Base-by-base conservation (phyloP, 2,113 vertebrate species). In the Mixornis gularis region DNA sequence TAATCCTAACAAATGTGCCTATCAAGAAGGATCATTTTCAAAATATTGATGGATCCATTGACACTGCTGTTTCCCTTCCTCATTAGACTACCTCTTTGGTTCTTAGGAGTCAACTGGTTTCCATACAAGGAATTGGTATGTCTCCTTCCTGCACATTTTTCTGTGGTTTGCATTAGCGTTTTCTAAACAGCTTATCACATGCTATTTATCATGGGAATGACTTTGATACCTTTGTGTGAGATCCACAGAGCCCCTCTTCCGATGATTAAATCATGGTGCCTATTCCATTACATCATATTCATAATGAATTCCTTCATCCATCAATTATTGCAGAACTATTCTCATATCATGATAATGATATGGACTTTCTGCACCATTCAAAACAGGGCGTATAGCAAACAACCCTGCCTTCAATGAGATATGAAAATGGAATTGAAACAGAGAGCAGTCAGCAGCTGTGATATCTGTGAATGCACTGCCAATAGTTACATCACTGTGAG, bases 131-230 rank as follows among this genome's bases (percentile, higher is more conserved):
- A 92, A 77, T 85, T 59, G 49, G 10, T 48, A 30, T 58, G 41
- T 56, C 60, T 93, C 44, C 48, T 18, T 76, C 87, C 77, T 74
- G 29, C 38, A 76, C 29, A 34, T 84, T 93, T 96, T 91, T 82
- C 78, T 87, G 41, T 52, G 21, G 30, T 24, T 78, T 73, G 36
- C 51, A 63, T 94, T 92, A 92, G n/a, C 13, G 18, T 82, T 91
- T 93, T 94, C 89, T 89, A 93, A 95, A 92, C 74, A 92, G 48
- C 40, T 92, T 79, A 94, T 93, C 58, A 73, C 43, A 83, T 24
- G n/a, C 36, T 87, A 89, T 95, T 92, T 85, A 70, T 94, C 84
- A 87, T 66, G 40, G 59, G 32, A 72, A 93, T 79, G 29, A 81
- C 72, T 94, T 81, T 59, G 62, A 82, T 72, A 91, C 59, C 43